Evolutionary conservation across 2,888 invertebrate species (phyloP), one percentile per base, ranked within the genome.

Genomic region (Drosophila birchii): DNA sequence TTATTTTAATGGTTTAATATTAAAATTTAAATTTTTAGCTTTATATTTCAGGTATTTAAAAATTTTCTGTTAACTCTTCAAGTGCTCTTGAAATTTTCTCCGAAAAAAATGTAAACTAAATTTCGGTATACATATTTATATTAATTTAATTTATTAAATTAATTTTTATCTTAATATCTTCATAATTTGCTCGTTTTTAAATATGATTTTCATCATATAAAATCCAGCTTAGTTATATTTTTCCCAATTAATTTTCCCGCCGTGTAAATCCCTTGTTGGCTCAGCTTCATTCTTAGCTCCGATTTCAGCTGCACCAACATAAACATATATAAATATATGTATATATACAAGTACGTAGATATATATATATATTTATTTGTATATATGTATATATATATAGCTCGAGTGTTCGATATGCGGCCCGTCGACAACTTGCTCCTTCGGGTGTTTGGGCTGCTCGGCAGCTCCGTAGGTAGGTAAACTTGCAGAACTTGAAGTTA

Each of bases 401-500:
- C 82, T 88, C 80, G 78, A 89, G 89, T 84, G 84, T 84, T 84
- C 84, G 79, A 84, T 84, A 84, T 79, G 71, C 71, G 84, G 75
- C 57, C 71, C 66, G 61, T 47, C 61, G 56, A 76, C 55, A 61
- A 64, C 70, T 62, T 62, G 47, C 20, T 36, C 43, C 56, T 55
- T 54, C 61, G 67, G 62, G 68, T 57, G 63, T 74, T 53, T 39
- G n/a, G 18, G 49, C 29, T 29, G 29, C 49, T 41, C 41, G 41
- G 51, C 58, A 41, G 56, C 47, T 59, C 63, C 63, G 73, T 47
- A 47, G 47, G 53, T 73, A 74, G 61, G 74, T 75, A 87, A 84
- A 84, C 80, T 84, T 89, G 82, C 86, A 85, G 79, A 84, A 84
- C 87, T 84, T 81, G 69, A 84, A 84, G 88, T 84, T 89, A 84